Conservation (phyloP, 1,140 invertebrate species). For the Nilaparvata lugens region DNA sequence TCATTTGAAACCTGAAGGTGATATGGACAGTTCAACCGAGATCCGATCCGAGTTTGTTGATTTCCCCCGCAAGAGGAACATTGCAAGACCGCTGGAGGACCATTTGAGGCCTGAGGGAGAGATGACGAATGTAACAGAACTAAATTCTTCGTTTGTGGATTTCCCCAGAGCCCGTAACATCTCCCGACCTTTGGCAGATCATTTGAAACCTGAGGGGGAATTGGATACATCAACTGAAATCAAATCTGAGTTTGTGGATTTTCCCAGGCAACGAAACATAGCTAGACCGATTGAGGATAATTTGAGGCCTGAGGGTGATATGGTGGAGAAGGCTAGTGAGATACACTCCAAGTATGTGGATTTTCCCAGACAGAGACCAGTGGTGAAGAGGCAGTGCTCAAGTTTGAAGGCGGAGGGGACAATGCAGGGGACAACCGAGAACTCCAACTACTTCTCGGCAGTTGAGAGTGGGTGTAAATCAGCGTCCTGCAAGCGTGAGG, state of each 20-base stretch:
- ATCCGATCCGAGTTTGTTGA: slow-evolving; percentile 16
- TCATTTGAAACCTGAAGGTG: slow-evolving; percentile 19
- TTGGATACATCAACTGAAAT: slow-evolving; percentile 14
- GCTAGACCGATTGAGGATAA: slow-evolving; percentile 10
- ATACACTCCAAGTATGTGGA: slow-evolving; percentile 18
- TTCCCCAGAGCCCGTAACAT: slow-evolving; percentile 15
- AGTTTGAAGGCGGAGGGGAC: slow-evolving; percentile 22
- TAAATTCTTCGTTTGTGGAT: slow-evolving; percentile 15
- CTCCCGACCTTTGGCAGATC: slow-evolving; percentile 13
- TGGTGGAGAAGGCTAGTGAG: slow-evolving; percentile 14
- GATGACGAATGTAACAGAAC: slow-evolving; percentile 9
- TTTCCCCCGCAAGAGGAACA: slow-evolving; percentile 19
- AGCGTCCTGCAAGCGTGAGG: not conserved
- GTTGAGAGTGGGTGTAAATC: not conserved
- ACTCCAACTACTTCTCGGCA: not conserved
- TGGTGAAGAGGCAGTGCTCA: slow-evolving; percentile 13
- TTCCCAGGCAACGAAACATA: slow-evolving; percentile 10
- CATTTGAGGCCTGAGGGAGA: slow-evolving; percentile 23
- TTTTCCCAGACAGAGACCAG: slow-evolving; percentile 19
- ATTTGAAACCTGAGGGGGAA: slow-evolving; percentile 23
- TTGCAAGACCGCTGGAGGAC: slow-evolving; percentile 8
- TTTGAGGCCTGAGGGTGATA: slow-evolving; percentile 22
- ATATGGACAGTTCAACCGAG: slow-evolving; percentile 10
- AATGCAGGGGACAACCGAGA: slow-evolving; percentile 16
- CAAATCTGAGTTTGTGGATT: slow-evolving; percentile 16